Evolutionary conservation across 2,113 vertebrate genomes (phyloP).

Genomic region (Dipodomys stephensi): DNA sequence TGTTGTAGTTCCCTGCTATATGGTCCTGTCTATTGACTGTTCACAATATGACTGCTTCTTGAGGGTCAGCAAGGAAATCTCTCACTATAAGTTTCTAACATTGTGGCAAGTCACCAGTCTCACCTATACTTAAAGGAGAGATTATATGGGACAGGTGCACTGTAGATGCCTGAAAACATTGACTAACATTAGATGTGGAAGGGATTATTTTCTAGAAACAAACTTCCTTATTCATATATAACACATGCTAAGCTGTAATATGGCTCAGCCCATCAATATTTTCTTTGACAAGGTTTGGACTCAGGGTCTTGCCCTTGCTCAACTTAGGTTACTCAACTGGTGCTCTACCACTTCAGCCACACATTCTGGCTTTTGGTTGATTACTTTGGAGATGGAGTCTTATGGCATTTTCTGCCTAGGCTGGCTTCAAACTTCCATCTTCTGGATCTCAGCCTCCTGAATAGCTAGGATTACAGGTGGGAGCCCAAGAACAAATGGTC

Average conservation of each 20-base stretch:
- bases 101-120: not conserved
- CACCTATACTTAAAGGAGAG: not conserved
- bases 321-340: too few species aligned
- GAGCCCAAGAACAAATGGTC: not conserved
- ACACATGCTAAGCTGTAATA: not conserved
- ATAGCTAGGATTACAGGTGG: too few species aligned
- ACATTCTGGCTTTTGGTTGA: too few species aligned
- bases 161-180: not conserved
- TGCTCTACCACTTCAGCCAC: too few species aligned
- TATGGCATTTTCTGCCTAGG: too few species aligned
- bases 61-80: not conserved
- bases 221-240: not conserved
- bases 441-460: too few species aligned
- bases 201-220: slow-evolving; percentile 11
- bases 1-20: not conserved
- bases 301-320: too few species aligned
- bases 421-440: too few species aligned
- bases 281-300: too few species aligned
- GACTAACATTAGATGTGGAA: not conserved
- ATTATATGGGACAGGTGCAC: not conserved
- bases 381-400: too few species aligned
- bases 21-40: not conserved
- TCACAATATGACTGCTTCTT: not conserved
- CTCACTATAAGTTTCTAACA: not conserved
- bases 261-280: not conserved